A percentile compares a stretch with the other conserved stretches of the same genome.
phyloP scores from a whole-genome alignment of 2,888 invertebrate genomes.

The Spisula solida region DNA sequence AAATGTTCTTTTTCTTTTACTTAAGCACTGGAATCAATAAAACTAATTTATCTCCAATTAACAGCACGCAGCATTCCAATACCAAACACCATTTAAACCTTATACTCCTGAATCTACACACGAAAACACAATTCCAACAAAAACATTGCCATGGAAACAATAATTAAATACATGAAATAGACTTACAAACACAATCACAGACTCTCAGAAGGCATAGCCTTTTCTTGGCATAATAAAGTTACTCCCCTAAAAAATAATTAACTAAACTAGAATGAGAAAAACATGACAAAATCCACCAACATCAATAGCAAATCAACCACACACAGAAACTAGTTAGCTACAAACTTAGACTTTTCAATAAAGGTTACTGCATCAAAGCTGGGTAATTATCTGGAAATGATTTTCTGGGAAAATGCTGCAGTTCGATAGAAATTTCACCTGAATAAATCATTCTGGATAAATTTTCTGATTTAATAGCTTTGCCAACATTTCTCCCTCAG shows the following conservation, averaged over 20 bases:
- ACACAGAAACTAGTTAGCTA: not conserved
- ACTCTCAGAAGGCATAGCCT: not conserved
- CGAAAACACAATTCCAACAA: not conserved
- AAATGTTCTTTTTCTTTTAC: not conserved
- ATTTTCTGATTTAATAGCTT: not conserved
- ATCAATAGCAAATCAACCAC: not conserved
- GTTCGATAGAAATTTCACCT: constrained; percentile 11
- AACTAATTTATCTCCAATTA: constrained; percentile 14
- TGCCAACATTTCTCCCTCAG: not conserved
- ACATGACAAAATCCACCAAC: not conserved
- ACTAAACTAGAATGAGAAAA: not conserved
- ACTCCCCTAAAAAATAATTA: not conserved
- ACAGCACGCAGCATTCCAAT: not conserved
- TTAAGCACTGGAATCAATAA: constrained; percentile 16
- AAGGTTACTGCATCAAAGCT: not conserved
- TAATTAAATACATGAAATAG: not conserved
- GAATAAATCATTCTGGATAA: not conserved
- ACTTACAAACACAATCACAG: not conserved
- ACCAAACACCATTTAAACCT: not conserved
- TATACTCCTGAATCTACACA: not conserved
- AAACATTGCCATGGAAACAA: not conserved
- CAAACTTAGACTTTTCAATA: constrained; percentile 13
- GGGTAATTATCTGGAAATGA: not conserved
- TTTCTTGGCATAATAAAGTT: constrained; percentile 5
- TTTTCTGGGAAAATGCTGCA: not conserved